A percentile compares a stretch with the other conserved stretches of the same genome.
phyloP scores from a whole-genome alignment of 2,888 invertebrate species.

The Trichogramma evanescens region DNA sequence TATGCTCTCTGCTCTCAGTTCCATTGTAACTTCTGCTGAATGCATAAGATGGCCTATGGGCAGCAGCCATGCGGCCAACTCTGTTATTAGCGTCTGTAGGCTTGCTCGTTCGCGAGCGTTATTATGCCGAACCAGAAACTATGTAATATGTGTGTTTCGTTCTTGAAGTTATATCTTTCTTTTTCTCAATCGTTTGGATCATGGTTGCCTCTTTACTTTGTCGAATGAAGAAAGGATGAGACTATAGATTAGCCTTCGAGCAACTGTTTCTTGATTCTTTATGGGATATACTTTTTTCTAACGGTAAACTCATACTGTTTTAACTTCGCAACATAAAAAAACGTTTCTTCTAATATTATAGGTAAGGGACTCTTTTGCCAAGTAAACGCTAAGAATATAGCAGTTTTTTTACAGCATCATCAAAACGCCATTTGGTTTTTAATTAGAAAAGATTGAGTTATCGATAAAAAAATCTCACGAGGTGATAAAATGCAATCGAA shows the following conservation, averaged over 20 bases:
- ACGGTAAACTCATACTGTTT: too few relatives aligned
- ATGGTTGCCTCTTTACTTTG: conserved; percentile 13
- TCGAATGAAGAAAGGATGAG: conserved; percentile 16
- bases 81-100: conserved; percentile 48
- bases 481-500: neutral
- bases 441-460: conserved; percentile 30
- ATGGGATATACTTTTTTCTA: neutral
- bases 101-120: conserved; percentile 40
- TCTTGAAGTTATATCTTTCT: conserved; percentile 25
- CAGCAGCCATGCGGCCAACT: conserved; percentile 38
- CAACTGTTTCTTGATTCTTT: conserved; percentile 9
- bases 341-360: too few relatives aligned
- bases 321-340: too few relatives aligned
- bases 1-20: conserved; percentile 20
- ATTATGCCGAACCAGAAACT: conserved; percentile 31
- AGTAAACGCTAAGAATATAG: conserved; percentile 6
- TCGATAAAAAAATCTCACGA: conserved; percentile 24
- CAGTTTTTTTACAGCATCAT: conserved; percentile 38
- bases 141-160: conserved; percentile 33
- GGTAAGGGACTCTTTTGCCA: neutral
- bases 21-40: conserved; percentile 15
- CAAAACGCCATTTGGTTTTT: conserved; percentile 41
- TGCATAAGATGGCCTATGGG: conserved; percentile 44
- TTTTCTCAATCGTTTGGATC: conserved; percentile 24
- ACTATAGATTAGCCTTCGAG: neutral